Evolutionary conservation across 1,140 invertebrate species (phyloP), one percentile per base, ranked within the genome.

Genomic region (Drosophila arizonae): DNA sequence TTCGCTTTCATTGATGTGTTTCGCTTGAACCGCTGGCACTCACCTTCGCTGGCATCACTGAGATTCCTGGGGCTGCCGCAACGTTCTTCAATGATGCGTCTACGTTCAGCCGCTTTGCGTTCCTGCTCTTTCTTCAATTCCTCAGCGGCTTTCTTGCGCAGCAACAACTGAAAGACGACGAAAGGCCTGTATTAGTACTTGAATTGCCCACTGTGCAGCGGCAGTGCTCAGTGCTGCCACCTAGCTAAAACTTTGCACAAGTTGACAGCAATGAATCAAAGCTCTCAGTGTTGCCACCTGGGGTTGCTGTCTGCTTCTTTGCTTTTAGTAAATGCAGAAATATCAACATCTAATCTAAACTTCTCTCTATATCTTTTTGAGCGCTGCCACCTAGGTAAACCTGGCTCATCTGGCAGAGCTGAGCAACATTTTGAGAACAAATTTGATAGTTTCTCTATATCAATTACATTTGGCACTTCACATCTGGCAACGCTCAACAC

Each of bases 91-190:
- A 99, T 99, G 94, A 98, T 98, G 91, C 96, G 96, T 93, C 98
- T 98, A 92, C 98, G 97, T 93, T 99, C 98, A 77, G 97, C 97
- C 36, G 98, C 97, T 94, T 99, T 99, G 92, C 97, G 96, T 93
- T 99, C 98, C 93, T 99, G 98, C 94, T 99, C 98, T 92, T 99
- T 99, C 94, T 99, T 99, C 93, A 99, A 94, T 93, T 99, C 98
- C 93, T 99, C 99, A 88, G 99, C 98, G 91, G 99, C 99, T 95
- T 99, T 99, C 94, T 99, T 98, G 96, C 99, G 98, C 94, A 99
- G 95, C 93, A 99, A 94, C 94, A 99, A 95, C 96, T 97, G 91
- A 28, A 24, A 41, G n/a, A 8, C 6, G 6, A 46, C 15, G 43
- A 17, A 2, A 39, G 0, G 11, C 3, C 9, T 11, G 9, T 4